These are phyloP conservation scores for Cephus pygmeus DNA, from an alignment of 2,888 invertebrate genomes.

Conservation along the genomic window DNA sequence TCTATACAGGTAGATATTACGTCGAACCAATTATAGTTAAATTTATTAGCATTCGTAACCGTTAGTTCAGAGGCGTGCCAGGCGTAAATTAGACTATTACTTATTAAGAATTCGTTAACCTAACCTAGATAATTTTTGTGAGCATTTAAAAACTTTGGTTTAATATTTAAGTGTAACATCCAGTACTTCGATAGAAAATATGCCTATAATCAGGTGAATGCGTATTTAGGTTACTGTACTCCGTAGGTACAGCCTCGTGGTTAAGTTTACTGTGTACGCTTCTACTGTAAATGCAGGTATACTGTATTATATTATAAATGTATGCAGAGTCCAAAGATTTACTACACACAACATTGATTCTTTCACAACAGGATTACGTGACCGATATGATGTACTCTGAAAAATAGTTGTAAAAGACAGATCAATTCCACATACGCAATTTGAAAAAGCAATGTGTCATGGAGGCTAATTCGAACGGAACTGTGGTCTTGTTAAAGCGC, in stretches of 20 bases:
- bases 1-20: neutral
- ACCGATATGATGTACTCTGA: slow-evolving; percentile 16
- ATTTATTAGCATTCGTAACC: neutral
- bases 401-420: slow-evolving; percentile 8
- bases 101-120: neutral
- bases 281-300: neutral
- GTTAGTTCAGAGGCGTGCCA: neutral
- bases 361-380: neutral
- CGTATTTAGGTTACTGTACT: neutral
- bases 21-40: neutral
- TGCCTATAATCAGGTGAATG: neutral
- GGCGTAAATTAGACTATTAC: neutral
- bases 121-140: neutral
- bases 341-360: neutral
- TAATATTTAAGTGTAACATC: neutral
- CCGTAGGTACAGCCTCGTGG: neutral
- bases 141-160: neutral
- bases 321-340: neutral
- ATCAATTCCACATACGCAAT: neutral
- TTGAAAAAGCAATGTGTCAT: neutral
- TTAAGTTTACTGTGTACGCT: neutral
- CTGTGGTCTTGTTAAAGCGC: neutral
- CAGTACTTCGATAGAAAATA: neutral
- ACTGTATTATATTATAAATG: neutral
- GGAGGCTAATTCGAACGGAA: neutral